Evolutionary conservation across 2,113 vertebrate genomes (phyloP).

Genomic region (Scortum barcoo): DNA sequence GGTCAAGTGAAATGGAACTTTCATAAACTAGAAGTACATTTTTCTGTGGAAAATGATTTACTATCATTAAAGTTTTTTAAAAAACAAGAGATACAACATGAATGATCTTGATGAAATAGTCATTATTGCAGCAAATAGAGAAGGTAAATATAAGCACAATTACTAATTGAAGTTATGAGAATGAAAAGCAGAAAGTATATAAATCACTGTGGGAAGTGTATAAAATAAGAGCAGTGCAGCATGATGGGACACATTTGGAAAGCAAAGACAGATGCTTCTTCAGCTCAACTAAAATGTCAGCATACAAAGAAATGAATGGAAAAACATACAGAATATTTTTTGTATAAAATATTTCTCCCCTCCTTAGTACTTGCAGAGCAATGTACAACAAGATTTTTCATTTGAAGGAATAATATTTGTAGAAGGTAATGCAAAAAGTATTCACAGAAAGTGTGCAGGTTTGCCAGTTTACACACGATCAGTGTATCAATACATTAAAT

Average conservation of each 20-base stretch:
- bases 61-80: background rate
- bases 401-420: background rate
- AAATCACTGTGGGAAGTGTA: background rate
- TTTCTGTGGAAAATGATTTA: background rate
- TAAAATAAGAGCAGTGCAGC: background rate
- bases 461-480: background rate
- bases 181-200: background rate
- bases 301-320: background rate
- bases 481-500: background rate
- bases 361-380: background rate
- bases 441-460: background rate
- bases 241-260: background rate
- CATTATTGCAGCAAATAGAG: background rate
- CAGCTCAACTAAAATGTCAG: background rate
- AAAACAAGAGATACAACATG: background rate
- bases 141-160: background rate
- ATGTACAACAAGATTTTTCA: background rate
- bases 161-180: background rate
- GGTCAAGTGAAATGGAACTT: conserved; percentile 28
- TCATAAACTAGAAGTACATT: background rate
- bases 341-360: background rate
- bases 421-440: background rate
- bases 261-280: background rate
- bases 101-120: background rate
- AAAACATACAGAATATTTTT: background rate